Conservation (phyloP, 2,888 invertebrate genomes). For the Pseudococcus longispinus region DNA sequence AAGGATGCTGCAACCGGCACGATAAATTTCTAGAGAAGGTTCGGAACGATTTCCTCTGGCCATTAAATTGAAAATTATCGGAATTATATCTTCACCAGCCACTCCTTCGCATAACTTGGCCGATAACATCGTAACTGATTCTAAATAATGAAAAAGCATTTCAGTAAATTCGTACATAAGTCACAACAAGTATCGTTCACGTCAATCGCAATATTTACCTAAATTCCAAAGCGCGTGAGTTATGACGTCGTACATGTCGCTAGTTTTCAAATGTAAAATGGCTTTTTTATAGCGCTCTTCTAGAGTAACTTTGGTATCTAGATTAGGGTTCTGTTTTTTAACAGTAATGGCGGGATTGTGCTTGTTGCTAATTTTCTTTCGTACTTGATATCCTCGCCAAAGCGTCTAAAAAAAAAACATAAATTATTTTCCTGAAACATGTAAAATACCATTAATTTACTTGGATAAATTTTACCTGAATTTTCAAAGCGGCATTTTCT, state of each 20-base stretch:
- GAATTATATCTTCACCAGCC: slow-evolving; percentile 48
- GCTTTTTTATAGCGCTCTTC: slow-evolving; percentile 48
- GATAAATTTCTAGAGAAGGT: slow-evolving; percentile 56
- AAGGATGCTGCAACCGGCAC: slow-evolving; percentile 57
- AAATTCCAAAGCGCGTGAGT: slow-evolving; percentile 48
- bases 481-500: slow-evolving; percentile 26
- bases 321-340: slow-evolving; percentile 1
- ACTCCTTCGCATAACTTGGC: slow-evolving; percentile 55
- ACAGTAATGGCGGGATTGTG: background rate
- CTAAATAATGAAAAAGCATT: background rate
- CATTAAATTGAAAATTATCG: slow-evolving; percentile 57
- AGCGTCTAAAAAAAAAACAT: slow-evolving; percentile 38
- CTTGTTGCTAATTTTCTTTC: slow-evolving; percentile 40
- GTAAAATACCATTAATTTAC: background rate
- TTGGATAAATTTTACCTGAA: slow-evolving; percentile 46
- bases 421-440: background rate
- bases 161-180: background rate
- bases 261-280: slow-evolving; percentile 44
- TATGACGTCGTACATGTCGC: slow-evolving; percentile 52
- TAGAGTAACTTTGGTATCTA: slow-evolving; percentile 42
- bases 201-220: background rate
- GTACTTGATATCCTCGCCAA: slow-evolving; percentile 57
- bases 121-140: slow-evolving; percentile 50
- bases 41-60: slow-evolving; percentile 57
- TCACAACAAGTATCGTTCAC: background rate